A percentile compares a stretch with the other conserved stretches of the same genome.
phyloP scores from a whole-genome alignment of 1,140 invertebrate genomes.

The Agrypnia vestita region DNA sequence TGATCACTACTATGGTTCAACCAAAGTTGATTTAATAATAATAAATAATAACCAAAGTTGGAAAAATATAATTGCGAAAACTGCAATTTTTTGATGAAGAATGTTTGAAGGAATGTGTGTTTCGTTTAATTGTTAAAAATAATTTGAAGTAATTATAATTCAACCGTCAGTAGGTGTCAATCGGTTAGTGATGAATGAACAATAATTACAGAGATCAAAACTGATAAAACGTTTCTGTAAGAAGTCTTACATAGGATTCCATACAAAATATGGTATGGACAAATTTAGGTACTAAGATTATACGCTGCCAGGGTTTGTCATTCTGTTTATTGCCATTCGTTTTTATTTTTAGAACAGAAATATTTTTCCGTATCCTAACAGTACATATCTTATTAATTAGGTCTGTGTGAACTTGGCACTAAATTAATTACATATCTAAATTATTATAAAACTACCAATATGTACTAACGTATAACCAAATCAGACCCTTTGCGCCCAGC shows the following conservation, averaged over 20 bases:
- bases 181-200: slow-evolving; percentile 55
- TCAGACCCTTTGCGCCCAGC: too few relatives aligned
- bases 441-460: too few relatives aligned
- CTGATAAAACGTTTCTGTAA: slow-evolving; percentile 47
- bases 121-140: slow-evolving; percentile 38
- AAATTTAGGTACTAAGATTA: slow-evolving; percentile 35
- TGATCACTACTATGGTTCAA: slow-evolving; percentile 25
- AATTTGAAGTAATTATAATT: slow-evolving; percentile 34
- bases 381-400: neutral
- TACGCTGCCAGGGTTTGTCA: slow-evolving; percentile 49
- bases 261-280: slow-evolving; percentile 27
- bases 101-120: neutral
- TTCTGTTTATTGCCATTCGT: slow-evolving; percentile 16
- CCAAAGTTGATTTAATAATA: slow-evolving; percentile 12
- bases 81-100: neutral
- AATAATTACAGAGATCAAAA: slow-evolving; percentile 52
- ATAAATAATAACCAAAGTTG: slow-evolving; percentile 14
- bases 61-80: neutral
- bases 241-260: neutral
- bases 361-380: slow-evolving; percentile 14
- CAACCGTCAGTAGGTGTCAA: slow-evolving; percentile 38
- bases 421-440: too few relatives aligned
- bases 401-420: too few relatives aligned
- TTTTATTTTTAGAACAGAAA: slow-evolving; percentile 23
- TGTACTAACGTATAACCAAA: too few relatives aligned